A percentile compares a stretch with the other conserved stretches of the same genome.
These are phyloP conservation scores for Bombus superbus DNA, from an alignment of 1,140 invertebrate genomes.

Conservation along the genomic window DNA sequence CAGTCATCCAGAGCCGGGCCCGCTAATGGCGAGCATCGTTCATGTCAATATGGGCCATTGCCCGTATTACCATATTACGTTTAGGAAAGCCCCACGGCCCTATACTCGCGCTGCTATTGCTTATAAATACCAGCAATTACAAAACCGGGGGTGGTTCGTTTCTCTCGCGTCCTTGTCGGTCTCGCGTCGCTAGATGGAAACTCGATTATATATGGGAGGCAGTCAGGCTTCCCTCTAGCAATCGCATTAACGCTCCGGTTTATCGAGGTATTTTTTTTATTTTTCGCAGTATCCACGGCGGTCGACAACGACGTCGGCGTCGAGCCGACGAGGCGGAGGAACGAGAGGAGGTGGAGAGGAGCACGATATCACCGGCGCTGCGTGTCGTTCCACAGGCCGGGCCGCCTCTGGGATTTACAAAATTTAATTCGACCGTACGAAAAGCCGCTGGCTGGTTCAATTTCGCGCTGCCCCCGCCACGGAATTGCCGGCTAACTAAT, in stretches of 20 bases:
- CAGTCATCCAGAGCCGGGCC: slow-evolving; percentile 78
- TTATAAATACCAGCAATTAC: slow-evolving; percentile 83
- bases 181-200: slow-evolving; percentile 68
- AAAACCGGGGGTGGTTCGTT: slow-evolving; percentile 70
- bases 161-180: slow-evolving; percentile 40
- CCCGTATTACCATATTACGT: slow-evolving; percentile 82
- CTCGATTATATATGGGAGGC: slow-evolving; percentile 69
- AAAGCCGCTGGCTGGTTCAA: slow-evolving; percentile 1
- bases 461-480: slow-evolving; percentile 10
- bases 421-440: slow-evolving; percentile 43
- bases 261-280: slow-evolving; percentile 44
- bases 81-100: slow-evolving; percentile 71
- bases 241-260: slow-evolving; percentile 63
- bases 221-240: slow-evolving; percentile 56
- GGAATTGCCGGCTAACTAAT: slow-evolving; percentile 27
- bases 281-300: not conserved
- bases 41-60: slow-evolving; percentile 84
- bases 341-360: not conserved
- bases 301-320: slow-evolving; percentile 1
- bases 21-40: slow-evolving; percentile 82
- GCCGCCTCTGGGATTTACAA: slow-evolving; percentile 25
- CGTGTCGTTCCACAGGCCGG: slow-evolving; percentile 5
- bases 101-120: slow-evolving; percentile 72
- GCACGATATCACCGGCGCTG: not conserved
- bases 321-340: not conserved